phyloP scores from a whole-genome alignment of 2,888 invertebrate species.

The Agrypnus murinus region DNA sequence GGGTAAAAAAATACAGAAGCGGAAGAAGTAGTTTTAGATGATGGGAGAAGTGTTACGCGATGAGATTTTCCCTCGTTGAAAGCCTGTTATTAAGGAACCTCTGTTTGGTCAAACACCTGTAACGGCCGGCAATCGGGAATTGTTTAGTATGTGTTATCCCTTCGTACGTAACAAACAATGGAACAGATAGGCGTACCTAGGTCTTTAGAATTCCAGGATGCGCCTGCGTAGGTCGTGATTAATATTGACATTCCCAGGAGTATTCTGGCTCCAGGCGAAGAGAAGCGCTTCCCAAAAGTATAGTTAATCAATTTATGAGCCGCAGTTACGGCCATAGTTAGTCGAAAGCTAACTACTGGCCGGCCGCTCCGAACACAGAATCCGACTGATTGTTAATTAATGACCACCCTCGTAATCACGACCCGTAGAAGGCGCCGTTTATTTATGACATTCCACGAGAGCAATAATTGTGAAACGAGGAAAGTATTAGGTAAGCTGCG shows the following conservation, averaged over 20 bases:
- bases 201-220: constrained; percentile 46
- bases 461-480: constrained; percentile 49
- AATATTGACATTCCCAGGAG: constrained; percentile 54
- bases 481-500: constrained; percentile 47
- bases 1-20: constrained; percentile 18
- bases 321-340: constrained; percentile 50
- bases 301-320: constrained; percentile 56
- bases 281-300: constrained; percentile 56
- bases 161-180: constrained; percentile 49
- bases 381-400: constrained; percentile 52
- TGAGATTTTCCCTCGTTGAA: background rate
- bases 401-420: constrained; percentile 51
- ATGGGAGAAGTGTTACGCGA: background rate
- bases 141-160: constrained; percentile 41
- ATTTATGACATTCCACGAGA: constrained; percentile 49
- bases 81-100: background rate
- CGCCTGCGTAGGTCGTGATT: constrained; percentile 54
- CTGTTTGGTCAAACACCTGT: background rate
- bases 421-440: constrained; percentile 46
- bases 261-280: constrained; percentile 54
- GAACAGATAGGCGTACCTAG: constrained; percentile 48
- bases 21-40: background rate
- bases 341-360: constrained; percentile 49
- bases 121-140: constrained; percentile 1
- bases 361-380: constrained; percentile 45